These are phyloP conservation scores for chimpanzee (Pan troglodytes) DNA, from an alignment of 2,113 vertebrate genomes.

Conservation along the genomic window NHGRI_mPanTro3-v2.1_pri NC_086015.1:41855001-41855500, in stretches of 20 bases:
- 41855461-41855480: too few relatives aligned
- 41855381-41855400: not conserved
- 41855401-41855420: not conserved
- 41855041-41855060: not conserved
- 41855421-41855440: not conserved
- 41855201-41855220: not conserved
- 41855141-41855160: not conserved
- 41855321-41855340: not conserved
- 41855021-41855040: not conserved
- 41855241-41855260: not conserved
- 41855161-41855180: not conserved
- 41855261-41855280: not conserved
- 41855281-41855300: not conserved
- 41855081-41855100: not conserved
- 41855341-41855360: fast-evolving
- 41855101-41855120: not conserved
- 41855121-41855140: not conserved
- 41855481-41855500: not conserved
- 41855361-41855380: not conserved
- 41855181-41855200: not conserved
- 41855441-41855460: not conserved
- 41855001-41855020: not conserved
- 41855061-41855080: not conserved
- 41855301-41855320: not conserved
- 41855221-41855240: not conserved